Evolutionary conservation across 2,888 invertebrate species (phyloP), one percentile per base, ranked within the genome.

Genomic region (Bugulina stolonifera): DNA sequence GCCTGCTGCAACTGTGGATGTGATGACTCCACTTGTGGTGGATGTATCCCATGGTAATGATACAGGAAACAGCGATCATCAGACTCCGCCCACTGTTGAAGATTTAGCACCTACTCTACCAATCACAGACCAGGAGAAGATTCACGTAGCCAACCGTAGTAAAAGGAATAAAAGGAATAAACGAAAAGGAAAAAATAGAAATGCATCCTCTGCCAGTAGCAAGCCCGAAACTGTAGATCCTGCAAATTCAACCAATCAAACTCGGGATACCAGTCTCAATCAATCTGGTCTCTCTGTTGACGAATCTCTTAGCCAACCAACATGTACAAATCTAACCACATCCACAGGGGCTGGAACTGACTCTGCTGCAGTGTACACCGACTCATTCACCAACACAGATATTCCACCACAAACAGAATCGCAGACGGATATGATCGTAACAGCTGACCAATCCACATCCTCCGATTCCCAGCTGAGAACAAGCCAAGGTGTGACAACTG

Each of bases 121-220:
- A 14, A 34, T 64, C 34, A 64, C 64, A 14, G 64, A 64, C 34
- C 64, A 64, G 64, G 64, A 64, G 32, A 64, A 64, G 27, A 27
- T 34, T 32, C 22, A 64, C 27, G 64, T 64, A 18, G 64, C 34
- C 32, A 27, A 64, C 18, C 27, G 32, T 10, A 64, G 34, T 27
- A 64, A 64, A 32, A 25, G n/a, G 27, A 34, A 34, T 32, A 64
- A n/a, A 32, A 27, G 64, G 32, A 64, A 32, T n/a, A 64, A 32
- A 64, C 29, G 34, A 34, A 64, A 32, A 32, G 34, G 34, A 3
- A 64, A 64, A 34, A 64, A 64, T 32, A 64, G 32, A n/a, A 32
- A 25, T 14, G 5, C 3, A 10, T 14, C 64, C 32, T 5, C 43
- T 43, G 43, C 43, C 18, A 18, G 10, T 43, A 43, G 43, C 18